Evolutionary conservation across 2,888 invertebrate species (phyloP).

Genomic region (Alviniconcha strummeri): DNA sequence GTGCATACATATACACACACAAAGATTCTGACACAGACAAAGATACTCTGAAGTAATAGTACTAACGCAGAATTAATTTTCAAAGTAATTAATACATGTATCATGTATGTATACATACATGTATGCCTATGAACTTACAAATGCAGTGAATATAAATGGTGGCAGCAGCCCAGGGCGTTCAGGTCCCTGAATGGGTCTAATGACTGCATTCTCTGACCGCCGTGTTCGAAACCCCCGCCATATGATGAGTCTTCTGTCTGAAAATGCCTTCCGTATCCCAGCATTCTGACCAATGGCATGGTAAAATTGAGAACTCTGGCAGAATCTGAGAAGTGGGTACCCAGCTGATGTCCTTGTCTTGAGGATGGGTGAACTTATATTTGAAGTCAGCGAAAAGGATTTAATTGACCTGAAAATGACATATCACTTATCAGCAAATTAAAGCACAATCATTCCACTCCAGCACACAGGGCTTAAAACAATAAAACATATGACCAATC

Average conservation of each 20-base stretch:
- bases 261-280: not conserved
- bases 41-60: no score
- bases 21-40: no score
- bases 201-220: not conserved
- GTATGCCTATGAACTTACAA: constrained; percentile 20
- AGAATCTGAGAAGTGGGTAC: not conserved
- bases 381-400: not conserved
- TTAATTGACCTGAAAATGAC: constrained; percentile 8
- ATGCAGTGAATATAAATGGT: constrained; percentile 22
- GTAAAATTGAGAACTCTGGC: not conserved
- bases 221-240: constrained; percentile 21
- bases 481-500: no score
- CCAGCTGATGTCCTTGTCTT: not conserved
- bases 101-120: no score
- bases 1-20: no score
- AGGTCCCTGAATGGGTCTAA: not conserved
- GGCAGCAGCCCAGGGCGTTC: constrained; percentile 2
- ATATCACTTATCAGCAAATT: no score
- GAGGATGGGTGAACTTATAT: not conserved
- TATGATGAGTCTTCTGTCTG: not conserved
- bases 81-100: no score
- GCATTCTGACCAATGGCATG: not conserved
- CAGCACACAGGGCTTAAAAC: no score
- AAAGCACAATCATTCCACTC: no score
- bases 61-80: no score